Percentiles rank a stretch among this genome's conserved stretches.
Evolutionary conservation across 1,140 invertebrate genomes (phyloP).

Genomic region (Venustaconcha ellipsiformis): DNA sequence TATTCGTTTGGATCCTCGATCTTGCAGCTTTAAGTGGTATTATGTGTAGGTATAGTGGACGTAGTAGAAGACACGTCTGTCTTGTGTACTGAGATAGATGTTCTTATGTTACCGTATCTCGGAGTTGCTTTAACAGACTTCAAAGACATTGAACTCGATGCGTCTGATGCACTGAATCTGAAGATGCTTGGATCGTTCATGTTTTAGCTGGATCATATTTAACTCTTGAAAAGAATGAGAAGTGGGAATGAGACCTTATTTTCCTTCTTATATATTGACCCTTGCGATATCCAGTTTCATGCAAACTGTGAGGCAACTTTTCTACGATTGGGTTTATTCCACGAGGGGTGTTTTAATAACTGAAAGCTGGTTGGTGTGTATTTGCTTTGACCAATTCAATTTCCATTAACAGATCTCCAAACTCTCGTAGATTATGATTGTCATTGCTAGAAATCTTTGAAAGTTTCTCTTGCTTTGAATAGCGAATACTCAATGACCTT

Average conservation of each 20-base stretch:
- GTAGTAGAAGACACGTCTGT: background rate
- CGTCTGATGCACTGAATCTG: too few species aligned
- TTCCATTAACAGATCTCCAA: too few species aligned
- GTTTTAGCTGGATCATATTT: slow-evolving; percentile 7
- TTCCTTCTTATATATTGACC: slow-evolving; percentile 24
- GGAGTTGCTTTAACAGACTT: background rate
- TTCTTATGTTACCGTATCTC: slow-evolving; percentile 1
- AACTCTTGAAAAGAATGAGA: slow-evolving; percentile 35
- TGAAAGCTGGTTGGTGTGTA: background rate
- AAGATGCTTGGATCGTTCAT: slow-evolving; percentile 13
- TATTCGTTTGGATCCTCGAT: background rate
- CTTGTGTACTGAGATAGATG: background rate
- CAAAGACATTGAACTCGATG: background rate
- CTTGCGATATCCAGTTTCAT: slow-evolving; percentile 39
- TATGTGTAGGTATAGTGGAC: too few species aligned
- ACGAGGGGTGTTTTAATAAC: slow-evolving; percentile 24
- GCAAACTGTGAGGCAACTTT: slow-evolving; percentile 30
- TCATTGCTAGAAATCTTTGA: too few species aligned
- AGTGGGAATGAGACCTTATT: slow-evolving; percentile 30
- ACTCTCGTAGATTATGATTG: too few species aligned
- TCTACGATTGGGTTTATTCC: slow-evolving; percentile 33
- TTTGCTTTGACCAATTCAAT: too few species aligned
- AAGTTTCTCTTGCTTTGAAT: too few species aligned
- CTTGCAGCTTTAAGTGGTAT: background rate
- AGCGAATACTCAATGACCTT: too few species aligned